Evolutionary conservation across 2,797 vertebrate species (phyloP).

Genomic region (Schizopygopsis pylzovi): DNA sequence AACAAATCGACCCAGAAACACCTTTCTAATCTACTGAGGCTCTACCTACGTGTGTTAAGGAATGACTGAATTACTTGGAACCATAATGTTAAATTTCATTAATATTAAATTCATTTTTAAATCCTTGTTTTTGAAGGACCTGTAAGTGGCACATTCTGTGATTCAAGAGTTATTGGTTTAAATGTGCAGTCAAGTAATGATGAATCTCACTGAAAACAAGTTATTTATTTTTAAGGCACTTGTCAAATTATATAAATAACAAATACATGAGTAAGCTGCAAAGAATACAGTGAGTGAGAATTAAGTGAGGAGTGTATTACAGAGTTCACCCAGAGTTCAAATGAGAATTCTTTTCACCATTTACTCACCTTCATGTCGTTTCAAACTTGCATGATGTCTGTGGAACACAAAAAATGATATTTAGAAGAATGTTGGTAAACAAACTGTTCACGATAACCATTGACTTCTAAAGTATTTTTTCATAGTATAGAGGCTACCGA

Average conservation of each 20-base stretch:
- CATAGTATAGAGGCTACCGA: neutral
- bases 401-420: neutral
- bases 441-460: neutral
- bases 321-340: neutral
- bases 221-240: neutral
- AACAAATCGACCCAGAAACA: conserved; percentile 42
- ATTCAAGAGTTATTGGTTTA: neutral
- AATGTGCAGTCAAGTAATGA: neutral
- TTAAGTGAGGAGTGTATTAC: neutral
- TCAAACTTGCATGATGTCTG: neutral
- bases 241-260: neutral
- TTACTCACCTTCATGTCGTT: neutral
- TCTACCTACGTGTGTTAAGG: neutral
- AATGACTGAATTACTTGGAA: conserved; percentile 18
- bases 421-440: neutral
- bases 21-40: conserved; percentile 32
- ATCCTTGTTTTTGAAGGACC: neutral
- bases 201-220: neutral
- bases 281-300: neutral
- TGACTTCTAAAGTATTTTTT: neutral
- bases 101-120: neutral
- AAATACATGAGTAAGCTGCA: neutral
- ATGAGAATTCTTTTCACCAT: neutral
- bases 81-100: neutral
- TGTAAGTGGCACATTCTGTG: neutral